Conservation (phyloP, 2,797 vertebrate genomes). For the Cetoscarus ocellatus region DNA sequence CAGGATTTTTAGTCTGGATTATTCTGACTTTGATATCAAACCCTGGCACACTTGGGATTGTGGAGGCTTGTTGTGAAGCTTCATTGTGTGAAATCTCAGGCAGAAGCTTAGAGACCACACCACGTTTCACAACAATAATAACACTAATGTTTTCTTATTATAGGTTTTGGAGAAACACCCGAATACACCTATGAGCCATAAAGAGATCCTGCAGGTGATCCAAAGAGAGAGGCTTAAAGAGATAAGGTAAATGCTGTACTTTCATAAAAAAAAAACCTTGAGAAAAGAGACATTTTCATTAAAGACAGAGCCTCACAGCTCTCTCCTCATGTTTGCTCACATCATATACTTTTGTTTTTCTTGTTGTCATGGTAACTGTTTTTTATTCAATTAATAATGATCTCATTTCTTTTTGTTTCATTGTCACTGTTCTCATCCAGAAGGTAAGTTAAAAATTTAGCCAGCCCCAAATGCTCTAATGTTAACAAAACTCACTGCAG, state of each 20-base stretch:
- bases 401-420: constrained; percentile 82
- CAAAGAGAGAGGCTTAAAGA: constrained; percentile 97
- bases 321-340: constrained; percentile 38
- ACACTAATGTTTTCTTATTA: constrained; percentile 42
- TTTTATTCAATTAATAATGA: constrained; percentile 71
- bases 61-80: neutral
- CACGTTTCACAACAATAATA: neutral
- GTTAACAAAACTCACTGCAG: constrained; percentile 69
- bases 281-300: constrained; percentile 15
- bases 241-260: constrained; percentile 97
- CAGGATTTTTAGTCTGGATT: constrained; percentile 10
- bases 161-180: constrained; percentile 99
- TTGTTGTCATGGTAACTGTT: constrained; percentile 56
- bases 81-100: neutral
- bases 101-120: neutral
- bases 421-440: constrained; percentile 87
- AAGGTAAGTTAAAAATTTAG: constrained; percentile 87
- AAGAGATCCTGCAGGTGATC: constrained; percentile 98
- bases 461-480: constrained; percentile 43
- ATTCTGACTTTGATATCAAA: neutral
- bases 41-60: neutral
- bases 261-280: no score
- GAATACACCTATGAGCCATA: constrained; percentile 99
- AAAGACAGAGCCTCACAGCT: neutral
- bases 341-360: constrained; percentile 37